Evolutionary conservation across 2,113 vertebrate species (phyloP), one percentile per base, ranked within the genome.

Genomic region (Aegithalos caudatus): DNA sequence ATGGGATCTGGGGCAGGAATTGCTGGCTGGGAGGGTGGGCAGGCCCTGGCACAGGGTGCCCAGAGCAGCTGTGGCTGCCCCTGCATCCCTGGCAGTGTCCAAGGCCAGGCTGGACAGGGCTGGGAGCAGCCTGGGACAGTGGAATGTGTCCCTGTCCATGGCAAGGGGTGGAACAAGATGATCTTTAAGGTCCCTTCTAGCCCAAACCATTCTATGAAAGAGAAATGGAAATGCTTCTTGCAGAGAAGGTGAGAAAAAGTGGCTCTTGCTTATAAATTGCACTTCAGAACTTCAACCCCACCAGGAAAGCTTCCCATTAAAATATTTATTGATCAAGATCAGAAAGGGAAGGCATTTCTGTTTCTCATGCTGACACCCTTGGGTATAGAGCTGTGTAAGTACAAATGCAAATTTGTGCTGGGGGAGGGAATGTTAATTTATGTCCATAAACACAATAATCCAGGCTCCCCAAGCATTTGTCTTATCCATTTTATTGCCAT

Each of bases 141-240:
- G 47, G 37, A 0, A 71, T 9, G 17, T 27, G 42, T 27, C 57
- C 16, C 57, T 56, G 13, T 9, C 7, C 40, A 54, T 31, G 40
- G 35, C 42, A 54, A 4, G 38, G 3, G 7, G 3, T 35, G 57
- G 11, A 1, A 40, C 1, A 0, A 2, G 21, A 42, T 42, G 25
- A 1, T 0, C 6, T 23, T 57, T 5, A 33, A 44, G 17, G 27
- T 45, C 8, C 6, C 7, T 37, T 51, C 10, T 33, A 33, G 44
- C 42, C 14, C 37, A 73, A 81, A 73, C 5, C 8, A 11, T 33
- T 33, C 20, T 7, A 0, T n/a, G 17, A 37, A 71, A 53, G 31
- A 48, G 25, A 45, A 60, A 73, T 3, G 9, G 19, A 22, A 84
- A 12, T 5, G 9, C 14, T 64, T 42, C 28, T 20, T 50, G 27